Percentiles rank a stretch among this genome's conserved stretches.
Evolutionary conservation across 2,113 vertebrate genomes (phyloP).

Genomic region (Condylura cristata): DNA sequence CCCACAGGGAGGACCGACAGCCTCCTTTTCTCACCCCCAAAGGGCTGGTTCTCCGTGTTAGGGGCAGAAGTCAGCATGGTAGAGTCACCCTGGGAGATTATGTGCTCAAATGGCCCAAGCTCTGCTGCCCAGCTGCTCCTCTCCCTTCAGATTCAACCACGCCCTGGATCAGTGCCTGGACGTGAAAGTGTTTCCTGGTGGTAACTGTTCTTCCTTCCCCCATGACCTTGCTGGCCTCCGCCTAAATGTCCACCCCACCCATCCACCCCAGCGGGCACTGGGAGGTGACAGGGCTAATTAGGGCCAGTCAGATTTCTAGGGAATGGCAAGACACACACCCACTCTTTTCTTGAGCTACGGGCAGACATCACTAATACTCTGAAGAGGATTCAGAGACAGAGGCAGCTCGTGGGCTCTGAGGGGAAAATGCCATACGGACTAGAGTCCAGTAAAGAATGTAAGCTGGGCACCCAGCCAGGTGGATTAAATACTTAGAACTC

Average conservation of each 20-base stretch:
- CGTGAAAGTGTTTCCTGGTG: not conserved
- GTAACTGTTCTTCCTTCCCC: not conserved
- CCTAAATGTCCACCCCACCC: not conserved
- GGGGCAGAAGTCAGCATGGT: not conserved
- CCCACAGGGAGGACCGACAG: too few species aligned
- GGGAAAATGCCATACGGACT: too few species aligned
- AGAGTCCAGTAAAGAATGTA: too few species aligned
- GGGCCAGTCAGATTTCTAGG: rapidly evolving
- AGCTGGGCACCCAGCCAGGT: not conserved
- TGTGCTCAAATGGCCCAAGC: not conserved
- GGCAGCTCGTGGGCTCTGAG: too few species aligned
- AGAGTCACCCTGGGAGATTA: not conserved
- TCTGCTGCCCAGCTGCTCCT: not conserved
- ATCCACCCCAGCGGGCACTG: not conserved
- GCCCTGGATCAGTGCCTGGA: too few species aligned
- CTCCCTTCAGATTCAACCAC: not conserved
- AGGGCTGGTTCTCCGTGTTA: not conserved
- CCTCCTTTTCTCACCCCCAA: not conserved
- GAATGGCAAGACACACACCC: too few species aligned
- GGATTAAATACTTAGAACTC: not conserved
- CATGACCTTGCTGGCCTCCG: not conserved
- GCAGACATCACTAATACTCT: not conserved
- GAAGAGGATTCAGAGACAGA: too few species aligned
- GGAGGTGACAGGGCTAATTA: not conserved
- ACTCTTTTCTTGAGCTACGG: not conserved